These are phyloP conservation scores for Meteorus sp. DNA, from an alignment of 1,140 invertebrate genomes.

Conservation along the genomic window DNA sequence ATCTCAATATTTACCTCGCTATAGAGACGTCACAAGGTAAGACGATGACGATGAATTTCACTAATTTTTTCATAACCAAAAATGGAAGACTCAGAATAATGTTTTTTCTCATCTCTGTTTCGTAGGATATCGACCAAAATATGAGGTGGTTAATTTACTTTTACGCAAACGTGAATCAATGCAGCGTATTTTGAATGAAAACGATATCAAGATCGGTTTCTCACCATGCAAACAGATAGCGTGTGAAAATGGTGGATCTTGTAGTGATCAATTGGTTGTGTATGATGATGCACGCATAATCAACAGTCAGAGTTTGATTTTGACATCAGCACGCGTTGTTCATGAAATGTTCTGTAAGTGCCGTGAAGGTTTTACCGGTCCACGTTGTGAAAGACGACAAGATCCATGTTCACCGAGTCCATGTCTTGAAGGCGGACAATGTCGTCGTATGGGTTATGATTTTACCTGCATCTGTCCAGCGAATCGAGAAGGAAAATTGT, in stretches of 20 bases:
- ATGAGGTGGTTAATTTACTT: slow-evolving; percentile 66
- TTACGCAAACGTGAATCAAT: slow-evolving; percentile 67
- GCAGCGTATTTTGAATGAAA: slow-evolving; percentile 63
- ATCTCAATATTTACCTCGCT: slow-evolving; percentile 68
- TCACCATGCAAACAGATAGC: slow-evolving; percentile 70
- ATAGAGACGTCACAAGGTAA: slow-evolving; percentile 59
- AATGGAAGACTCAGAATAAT: slow-evolving; percentile 48
- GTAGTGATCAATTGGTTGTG: slow-evolving; percentile 72
- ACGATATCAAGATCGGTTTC: slow-evolving; percentile 67
- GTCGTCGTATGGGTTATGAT: slow-evolving; percentile 77
- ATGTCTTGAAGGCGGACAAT: slow-evolving; percentile 77
- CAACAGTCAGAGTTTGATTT: slow-evolving; percentile 76
- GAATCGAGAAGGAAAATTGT: slow-evolving; percentile 78
- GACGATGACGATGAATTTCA: too few relatives aligned
- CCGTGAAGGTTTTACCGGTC: slow-evolving; percentile 75
- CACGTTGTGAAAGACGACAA: slow-evolving; percentile 78
- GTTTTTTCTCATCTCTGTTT: too few relatives aligned
- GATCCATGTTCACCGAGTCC: slow-evolving; percentile 92
- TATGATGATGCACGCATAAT: slow-evolving; percentile 70
- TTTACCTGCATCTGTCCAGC: slow-evolving; percentile 81
- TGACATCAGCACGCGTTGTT: slow-evolving; percentile 76
- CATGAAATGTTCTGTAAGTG: slow-evolving; percentile 82
- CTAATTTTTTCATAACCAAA: slow-evolving; percentile 26
- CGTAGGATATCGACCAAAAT: slow-evolving; percentile 63
- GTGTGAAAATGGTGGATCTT: slow-evolving; percentile 78